These are phyloP conservation scores for Petroica traversi DNA, from an alignment of 2,113 vertebrate genomes.

Conservation along the genomic window DNA sequence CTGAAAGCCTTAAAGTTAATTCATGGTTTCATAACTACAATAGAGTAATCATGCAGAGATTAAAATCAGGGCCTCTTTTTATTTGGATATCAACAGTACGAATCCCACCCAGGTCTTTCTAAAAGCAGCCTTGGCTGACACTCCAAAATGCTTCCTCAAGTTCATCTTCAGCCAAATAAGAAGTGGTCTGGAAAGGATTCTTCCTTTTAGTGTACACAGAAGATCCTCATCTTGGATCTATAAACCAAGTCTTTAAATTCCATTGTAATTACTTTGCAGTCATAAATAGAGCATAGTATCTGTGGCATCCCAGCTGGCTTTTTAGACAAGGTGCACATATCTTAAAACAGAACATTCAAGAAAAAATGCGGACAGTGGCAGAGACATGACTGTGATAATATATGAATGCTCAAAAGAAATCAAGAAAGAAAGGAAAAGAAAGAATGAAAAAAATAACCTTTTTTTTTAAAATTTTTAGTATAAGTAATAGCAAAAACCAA, in stretches of 20 bases:
- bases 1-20: slow-evolving; percentile 77
- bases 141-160: slow-evolving; percentile 76
- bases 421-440: background rate
- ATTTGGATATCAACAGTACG: slow-evolving; percentile 77
- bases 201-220: slow-evolving; percentile 79
- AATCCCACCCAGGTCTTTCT: slow-evolving; percentile 81
- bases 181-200: slow-evolving; percentile 82
- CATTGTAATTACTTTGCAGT: slow-evolving; percentile 78
- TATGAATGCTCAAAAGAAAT: background rate
- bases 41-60: slow-evolving; percentile 77
- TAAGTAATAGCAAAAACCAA: background rate
- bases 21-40: slow-evolving; percentile 77
- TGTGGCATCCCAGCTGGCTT: slow-evolving; percentile 75
- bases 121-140: slow-evolving; percentile 77
- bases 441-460: background rate
- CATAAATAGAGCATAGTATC: slow-evolving; percentile 78
- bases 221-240: slow-evolving; percentile 78
- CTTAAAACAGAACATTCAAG: slow-evolving; percentile 46
- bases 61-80: slow-evolving; percentile 76
- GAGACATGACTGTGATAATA: slow-evolving; percentile 2
- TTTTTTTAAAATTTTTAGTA: background rate
- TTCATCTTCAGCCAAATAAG: slow-evolving; percentile 77
- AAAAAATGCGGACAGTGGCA: background rate
- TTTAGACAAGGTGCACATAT: slow-evolving; percentile 72
- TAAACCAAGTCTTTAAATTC: slow-evolving; percentile 81